These are phyloP conservation scores for Cephus runcator DNA, from an alignment of 2,888 invertebrate genomes.

Conservation along the genomic window DNA sequence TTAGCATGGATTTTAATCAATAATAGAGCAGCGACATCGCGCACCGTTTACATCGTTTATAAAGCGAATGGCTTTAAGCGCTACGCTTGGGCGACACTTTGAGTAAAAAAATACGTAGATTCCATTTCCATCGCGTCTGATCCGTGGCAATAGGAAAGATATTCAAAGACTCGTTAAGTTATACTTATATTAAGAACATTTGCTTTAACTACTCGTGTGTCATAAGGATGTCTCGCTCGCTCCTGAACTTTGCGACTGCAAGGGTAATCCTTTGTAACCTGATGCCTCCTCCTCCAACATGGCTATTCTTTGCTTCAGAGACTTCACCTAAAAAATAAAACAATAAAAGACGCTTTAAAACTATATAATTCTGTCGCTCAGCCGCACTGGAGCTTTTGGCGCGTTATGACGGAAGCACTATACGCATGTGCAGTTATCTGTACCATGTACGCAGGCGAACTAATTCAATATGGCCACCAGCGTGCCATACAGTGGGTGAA, in stretches of 20 bases:
- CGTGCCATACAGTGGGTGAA: neutral
- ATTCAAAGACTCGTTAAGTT: slow-evolving; percentile 32
- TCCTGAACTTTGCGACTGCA: slow-evolving; percentile 56
- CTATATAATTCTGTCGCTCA: neutral
- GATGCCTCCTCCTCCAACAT: slow-evolving; percentile 61
- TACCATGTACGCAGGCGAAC: neutral
- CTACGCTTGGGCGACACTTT: slow-evolving; percentile 36
- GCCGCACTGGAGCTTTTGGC: neutral
- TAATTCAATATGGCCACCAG: neutral
- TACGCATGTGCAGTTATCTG: neutral
- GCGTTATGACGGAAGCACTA: neutral
- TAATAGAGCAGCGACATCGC: neutral
- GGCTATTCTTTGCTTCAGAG: slow-evolving; percentile 66
- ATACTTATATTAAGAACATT: slow-evolving; percentile 6
- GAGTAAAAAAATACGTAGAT: slow-evolving; percentile 56
- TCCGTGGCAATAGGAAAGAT: slow-evolving; percentile 31
- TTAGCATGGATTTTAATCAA: slow-evolving; percentile 1
- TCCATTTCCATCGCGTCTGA: slow-evolving; percentile 34
- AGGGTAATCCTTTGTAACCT: slow-evolving; percentile 48
- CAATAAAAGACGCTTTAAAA: neutral
- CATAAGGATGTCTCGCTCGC: slow-evolving; percentile 58
- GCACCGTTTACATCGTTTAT: slow-evolving; percentile 30
- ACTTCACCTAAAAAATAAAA: slow-evolving; percentile 63
- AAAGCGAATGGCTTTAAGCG: slow-evolving; percentile 43
- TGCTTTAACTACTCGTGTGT: slow-evolving; percentile 38